Evolutionary conservation across 2,888 invertebrate genomes (phyloP).

Genomic region (Ophion ventricosus): DNA sequence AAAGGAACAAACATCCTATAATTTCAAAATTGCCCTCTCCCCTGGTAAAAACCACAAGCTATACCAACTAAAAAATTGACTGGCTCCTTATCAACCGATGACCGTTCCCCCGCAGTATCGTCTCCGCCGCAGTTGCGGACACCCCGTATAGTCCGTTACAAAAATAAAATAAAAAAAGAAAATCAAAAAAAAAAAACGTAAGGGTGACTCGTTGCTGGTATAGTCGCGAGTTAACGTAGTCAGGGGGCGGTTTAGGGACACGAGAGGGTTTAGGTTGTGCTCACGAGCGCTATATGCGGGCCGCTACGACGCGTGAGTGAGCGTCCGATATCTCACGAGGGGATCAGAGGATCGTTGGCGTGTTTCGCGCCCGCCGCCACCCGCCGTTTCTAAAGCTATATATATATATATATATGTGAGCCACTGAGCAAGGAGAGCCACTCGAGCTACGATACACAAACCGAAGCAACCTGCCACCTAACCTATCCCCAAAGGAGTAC

Average conservation of each 20-base stretch:
- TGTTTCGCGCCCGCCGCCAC: constrained; percentile 80
- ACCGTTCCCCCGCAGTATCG: too few relatives aligned
- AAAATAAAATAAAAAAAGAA: constrained; percentile 21
- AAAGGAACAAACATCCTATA: too few relatives aligned
- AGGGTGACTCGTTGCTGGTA: constrained; percentile 52
- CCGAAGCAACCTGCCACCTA: constrained; percentile 62
- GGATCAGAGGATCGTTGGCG: constrained; percentile 83
- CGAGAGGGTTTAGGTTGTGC: constrained; percentile 53
- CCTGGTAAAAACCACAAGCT: too few relatives aligned
- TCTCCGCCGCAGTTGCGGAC: not conserved
- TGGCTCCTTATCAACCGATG: too few relatives aligned
- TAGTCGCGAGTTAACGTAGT: constrained; percentile 48
- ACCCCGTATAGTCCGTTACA: not conserved
- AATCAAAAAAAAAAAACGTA: constrained; percentile 17
- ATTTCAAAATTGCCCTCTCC: too few relatives aligned
- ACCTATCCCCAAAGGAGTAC: constrained; percentile 39
- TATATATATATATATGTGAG: too few relatives aligned
- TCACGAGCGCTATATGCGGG: constrained; percentile 53
- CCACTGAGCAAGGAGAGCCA: too few relatives aligned
- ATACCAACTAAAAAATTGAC: too few relatives aligned
- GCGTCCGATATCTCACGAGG: constrained; percentile 83
- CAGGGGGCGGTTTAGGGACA: constrained; percentile 43
- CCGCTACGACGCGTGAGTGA: constrained; percentile 80
- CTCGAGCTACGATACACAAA: constrained; percentile 57
- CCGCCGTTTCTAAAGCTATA: constrained; percentile 70